phyloP scores from a whole-genome alignment of 2,113 vertebrate species.

The Pica pica region DNA sequence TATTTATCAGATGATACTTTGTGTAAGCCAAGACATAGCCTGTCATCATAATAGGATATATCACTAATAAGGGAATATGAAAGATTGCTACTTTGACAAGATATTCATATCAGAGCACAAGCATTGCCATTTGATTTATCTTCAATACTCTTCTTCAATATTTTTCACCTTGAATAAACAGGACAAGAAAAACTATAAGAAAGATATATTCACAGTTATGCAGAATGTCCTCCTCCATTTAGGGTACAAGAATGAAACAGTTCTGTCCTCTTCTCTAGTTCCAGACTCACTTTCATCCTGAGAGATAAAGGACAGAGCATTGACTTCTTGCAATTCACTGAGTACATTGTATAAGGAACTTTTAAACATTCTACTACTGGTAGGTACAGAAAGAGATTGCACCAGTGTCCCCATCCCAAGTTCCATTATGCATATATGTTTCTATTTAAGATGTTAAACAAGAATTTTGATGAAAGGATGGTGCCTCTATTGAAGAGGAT shows the following conservation, averaged over 20 bases:
- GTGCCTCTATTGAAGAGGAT: not conserved
- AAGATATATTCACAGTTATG: not conserved
- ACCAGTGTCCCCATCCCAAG: accelerated
- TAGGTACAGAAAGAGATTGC: not conserved
- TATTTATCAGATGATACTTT: slow-evolving; percentile 55
- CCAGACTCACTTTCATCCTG: not conserved
- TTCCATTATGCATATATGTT: accelerated
- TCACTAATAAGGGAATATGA: slow-evolving; percentile 26
- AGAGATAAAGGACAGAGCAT: not conserved
- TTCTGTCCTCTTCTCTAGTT: not conserved
- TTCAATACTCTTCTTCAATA: not conserved
- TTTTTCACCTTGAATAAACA: not conserved
- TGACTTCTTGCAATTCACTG: not conserved
- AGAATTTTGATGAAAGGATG: not conserved
- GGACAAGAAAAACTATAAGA: not conserved
- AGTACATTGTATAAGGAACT: not conserved
- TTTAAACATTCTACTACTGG: not conserved
- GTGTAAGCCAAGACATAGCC: slow-evolving; percentile 47
- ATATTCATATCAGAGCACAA: not conserved
- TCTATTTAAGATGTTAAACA: not conserved
- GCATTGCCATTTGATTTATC: not conserved
- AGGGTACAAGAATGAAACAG: not conserved
- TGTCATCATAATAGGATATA: slow-evolving; percentile 21
- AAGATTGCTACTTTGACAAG: not conserved
- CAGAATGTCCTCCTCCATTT: not conserved